Evolutionary conservation across 2,888 invertebrate species (phyloP).

Genomic region (Drosophila flavopinicola): DNA sequence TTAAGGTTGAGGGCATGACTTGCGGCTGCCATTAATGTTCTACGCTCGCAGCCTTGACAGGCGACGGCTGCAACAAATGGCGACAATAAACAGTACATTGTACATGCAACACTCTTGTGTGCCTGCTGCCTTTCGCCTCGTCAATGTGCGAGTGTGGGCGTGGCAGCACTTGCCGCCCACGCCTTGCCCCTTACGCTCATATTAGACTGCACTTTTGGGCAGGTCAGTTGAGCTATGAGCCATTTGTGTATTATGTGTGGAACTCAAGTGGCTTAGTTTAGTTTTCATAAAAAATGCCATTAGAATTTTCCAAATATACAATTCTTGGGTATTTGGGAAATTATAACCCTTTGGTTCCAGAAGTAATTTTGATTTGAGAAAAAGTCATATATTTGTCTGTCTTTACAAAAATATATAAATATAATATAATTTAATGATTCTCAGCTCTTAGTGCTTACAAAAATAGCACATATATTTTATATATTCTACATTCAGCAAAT

Average conservation of each 20-base stretch:
- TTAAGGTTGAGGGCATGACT: slow-evolving; percentile 77
- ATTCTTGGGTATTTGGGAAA: too few species aligned
- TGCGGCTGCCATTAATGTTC: slow-evolving; percentile 70
- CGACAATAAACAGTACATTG: slow-evolving; percentile 63
- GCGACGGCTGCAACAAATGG: slow-evolving; percentile 62
- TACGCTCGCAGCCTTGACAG: slow-evolving; percentile 51
- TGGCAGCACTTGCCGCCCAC: slow-evolving; percentile 1
- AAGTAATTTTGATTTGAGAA: too few species aligned
- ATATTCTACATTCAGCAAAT: too few species aligned
- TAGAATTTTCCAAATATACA: too few species aligned
- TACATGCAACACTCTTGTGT: slow-evolving; percentile 39
- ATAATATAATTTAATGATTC: too few species aligned
- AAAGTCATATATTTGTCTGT: too few species aligned
- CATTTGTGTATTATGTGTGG: background rate
- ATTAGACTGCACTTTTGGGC: slow-evolving; percentile 8
- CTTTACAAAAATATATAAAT: too few species aligned
- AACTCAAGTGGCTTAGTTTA: too few species aligned
- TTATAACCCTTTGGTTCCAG: too few species aligned
- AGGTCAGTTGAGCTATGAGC: slow-evolving; percentile 18
- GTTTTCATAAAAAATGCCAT: too few species aligned
- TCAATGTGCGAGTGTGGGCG: slow-evolving; percentile 22
- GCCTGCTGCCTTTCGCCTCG: background rate
- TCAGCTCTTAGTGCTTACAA: too few species aligned
- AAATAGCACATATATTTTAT: too few species aligned
- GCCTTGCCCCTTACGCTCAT: slow-evolving; percentile 25